Base-by-base conservation (phyloP, 2,888 invertebrate species). In the Caenorhabditis doughertyi region DNA sequence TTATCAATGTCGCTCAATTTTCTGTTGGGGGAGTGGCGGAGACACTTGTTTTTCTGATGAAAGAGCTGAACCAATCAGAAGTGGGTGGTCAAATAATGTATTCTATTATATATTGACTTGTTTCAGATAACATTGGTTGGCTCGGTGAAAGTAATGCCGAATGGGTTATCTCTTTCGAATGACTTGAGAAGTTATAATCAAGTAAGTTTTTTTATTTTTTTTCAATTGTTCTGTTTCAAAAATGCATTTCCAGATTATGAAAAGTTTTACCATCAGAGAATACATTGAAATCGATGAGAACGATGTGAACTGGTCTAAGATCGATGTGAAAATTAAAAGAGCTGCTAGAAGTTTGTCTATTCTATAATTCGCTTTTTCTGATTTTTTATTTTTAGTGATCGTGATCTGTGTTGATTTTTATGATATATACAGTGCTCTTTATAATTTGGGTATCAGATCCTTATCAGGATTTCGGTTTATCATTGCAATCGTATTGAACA, bases 381-480 rank as follows among this genome's bases (percentile, higher is more conserved):
- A 32, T 4, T 23, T 13, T n/a, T n/a, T 3, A 18, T 13, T 47
- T 47, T 18, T 56, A 83, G 83, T 72, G 27, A 58, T 83, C 44
- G 83, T 79, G 0, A 32, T 83, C 1, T 79, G 74, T 21, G 74
- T 76, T 0, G 79, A 83, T 49, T 83, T 76, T 39, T 53, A 73
- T 27, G 79, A 83, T 8, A 27, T 68, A 35, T 79, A 74, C 42
- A 60, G 32, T 27, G 39, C 67, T 0, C 47, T 79, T 2, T 65
- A 76, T 16, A 67, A 73, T 16, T 25, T 83, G 21, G 71, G 47
- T 0, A 44, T 79, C 13, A 42, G 71, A n/a, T 44, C 65, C 27
- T 35, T 83, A 3, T 51, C 55, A 0, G 56, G 60, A 0, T 76
- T 53, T 55, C 23, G 77, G 4, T 83, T 79, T 32, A 39, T 71